phyloP scores from a whole-genome alignment of 2,888 invertebrate genomes.

The Drosophila peninsularis region DNA sequence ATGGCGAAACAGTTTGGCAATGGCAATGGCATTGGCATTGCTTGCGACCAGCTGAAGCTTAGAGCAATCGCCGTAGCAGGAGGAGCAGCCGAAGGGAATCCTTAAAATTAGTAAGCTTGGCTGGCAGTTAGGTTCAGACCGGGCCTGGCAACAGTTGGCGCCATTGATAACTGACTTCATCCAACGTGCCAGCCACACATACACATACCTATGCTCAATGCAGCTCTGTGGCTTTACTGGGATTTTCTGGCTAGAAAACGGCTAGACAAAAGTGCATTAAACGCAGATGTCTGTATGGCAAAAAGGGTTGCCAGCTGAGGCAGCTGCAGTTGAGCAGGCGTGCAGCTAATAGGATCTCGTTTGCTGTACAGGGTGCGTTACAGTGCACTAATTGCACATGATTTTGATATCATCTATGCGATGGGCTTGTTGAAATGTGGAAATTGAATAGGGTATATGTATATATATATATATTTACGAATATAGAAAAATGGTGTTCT shows the following conservation, averaged over 20 bases:
- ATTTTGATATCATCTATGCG: background rate
- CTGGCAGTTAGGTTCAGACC: slow-evolving; percentile 51
- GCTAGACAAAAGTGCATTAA: slow-evolving; percentile 64
- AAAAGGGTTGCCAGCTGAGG: slow-evolving; percentile 33
- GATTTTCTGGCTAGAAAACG: slow-evolving; percentile 19
- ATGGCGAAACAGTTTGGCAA: slow-evolving; percentile 51
- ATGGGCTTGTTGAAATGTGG: background rate
- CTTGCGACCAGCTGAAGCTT: background rate
- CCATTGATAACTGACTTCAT: slow-evolving; percentile 54
- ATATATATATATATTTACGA: no score
- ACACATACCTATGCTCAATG: background rate
- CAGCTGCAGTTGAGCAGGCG: slow-evolving; percentile 29
- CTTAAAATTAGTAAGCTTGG: slow-evolving; percentile 66
- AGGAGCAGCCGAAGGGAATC: slow-evolving; percentile 2
- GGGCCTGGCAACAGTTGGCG: slow-evolving; percentile 43
- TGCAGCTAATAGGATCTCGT: slow-evolving; percentile 4
- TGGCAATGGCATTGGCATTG: slow-evolving; percentile 53
- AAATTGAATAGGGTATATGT: background rate
- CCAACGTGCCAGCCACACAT: slow-evolving; percentile 5
- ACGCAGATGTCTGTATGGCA: slow-evolving; percentile 40
- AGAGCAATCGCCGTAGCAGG: background rate
- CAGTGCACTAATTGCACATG: slow-evolving; percentile 25
- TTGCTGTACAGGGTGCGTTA: slow-evolving; percentile 5
- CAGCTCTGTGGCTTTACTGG: slow-evolving; percentile 16
- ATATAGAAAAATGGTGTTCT: background rate